These are phyloP conservation scores for Apodemia mormo DNA, from an alignment of 2,888 invertebrate species.

Conservation along the genomic window DNA sequence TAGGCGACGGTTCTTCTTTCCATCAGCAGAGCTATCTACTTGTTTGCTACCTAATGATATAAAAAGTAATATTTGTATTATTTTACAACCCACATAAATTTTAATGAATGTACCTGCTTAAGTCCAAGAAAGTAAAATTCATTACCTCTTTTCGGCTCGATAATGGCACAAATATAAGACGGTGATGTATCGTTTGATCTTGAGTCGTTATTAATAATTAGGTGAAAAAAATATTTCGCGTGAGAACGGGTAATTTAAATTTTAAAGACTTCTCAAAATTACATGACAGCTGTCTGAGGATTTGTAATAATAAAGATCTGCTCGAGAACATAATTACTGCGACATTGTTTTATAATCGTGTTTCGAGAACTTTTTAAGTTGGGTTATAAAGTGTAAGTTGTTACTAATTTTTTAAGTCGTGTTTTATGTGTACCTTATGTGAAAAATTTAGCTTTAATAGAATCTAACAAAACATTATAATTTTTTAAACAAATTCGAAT, in stretches of 20 bases:
- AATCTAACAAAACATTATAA: no score
- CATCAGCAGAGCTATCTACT: no score
- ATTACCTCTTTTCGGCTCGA: not conserved
- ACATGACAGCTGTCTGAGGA: slow-evolving; percentile 18
- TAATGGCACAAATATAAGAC: slow-evolving; percentile 3
- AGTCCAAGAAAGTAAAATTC: not conserved
- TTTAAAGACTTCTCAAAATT: slow-evolving; percentile 14
- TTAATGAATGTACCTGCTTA: no score
- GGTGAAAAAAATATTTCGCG: slow-evolving; percentile 15
- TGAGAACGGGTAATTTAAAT: slow-evolving; percentile 15
- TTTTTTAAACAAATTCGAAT: no score
- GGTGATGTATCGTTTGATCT: slow-evolving; percentile 18
- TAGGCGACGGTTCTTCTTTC: no score
- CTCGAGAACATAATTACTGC: slow-evolving; percentile 6
- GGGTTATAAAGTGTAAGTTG: not conserved
- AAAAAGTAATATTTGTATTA: no score
- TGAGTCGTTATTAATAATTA: slow-evolving; percentile 16
- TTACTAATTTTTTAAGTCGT: not conserved
- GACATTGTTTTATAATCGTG: slow-evolving; percentile 18
- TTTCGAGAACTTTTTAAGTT: slow-evolving; percentile 16
- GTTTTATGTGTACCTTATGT: not conserved
- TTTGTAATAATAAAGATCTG: slow-evolving; percentile 18
- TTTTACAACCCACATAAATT: no score
- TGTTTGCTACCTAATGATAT: no score
- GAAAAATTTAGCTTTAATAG: not conserved